Percentiles rank a stretch among this genome's conserved stretches.
These are phyloP conservation scores for Mesocricetus auratus DNA, from an alignment of 2,113 vertebrate genomes.

Conservation along the genomic window DNA sequence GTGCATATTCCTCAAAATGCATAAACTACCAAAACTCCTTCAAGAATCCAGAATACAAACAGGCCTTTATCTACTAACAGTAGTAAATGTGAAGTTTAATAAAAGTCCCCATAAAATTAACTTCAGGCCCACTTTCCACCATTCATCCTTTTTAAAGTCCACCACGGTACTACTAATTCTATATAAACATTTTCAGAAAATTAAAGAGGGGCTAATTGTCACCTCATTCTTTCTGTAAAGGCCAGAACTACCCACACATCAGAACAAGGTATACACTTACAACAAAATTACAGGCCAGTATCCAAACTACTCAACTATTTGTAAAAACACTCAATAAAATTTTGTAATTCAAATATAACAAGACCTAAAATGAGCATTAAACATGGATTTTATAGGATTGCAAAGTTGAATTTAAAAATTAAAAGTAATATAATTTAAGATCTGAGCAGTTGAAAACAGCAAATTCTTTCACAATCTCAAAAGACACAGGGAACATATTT, in stretches of 20 bases:
- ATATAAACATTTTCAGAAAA: neutral
- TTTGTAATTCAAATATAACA: neutral
- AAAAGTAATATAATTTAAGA: conserved; percentile 9
- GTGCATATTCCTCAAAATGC: neutral
- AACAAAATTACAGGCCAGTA: neutral
- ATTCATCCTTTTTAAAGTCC: neutral
- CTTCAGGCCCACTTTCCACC: neutral
- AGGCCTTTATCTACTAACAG: neutral
- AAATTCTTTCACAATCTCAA: neutral
- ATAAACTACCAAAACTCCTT: neutral
- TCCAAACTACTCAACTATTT: neutral
- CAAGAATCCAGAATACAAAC: neutral
- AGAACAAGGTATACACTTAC: neutral
- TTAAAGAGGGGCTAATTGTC: neutral
- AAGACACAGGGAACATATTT: neutral
- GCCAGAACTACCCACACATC: neutral
- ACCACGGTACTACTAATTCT: neutral
- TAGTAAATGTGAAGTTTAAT: neutral
- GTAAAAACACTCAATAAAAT: neutral
- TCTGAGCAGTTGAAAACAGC: neutral
- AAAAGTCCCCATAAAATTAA: neutral
- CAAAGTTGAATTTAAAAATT: neutral
- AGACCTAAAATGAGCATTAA: neutral
- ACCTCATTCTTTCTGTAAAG: neutral
- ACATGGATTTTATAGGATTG: neutral